A percentile compares a stretch with the other conserved stretches of the same genome.
phyloP scores from a whole-genome alignment of 2,797 vertebrate genomes.

The Chelon auratus region DNA sequence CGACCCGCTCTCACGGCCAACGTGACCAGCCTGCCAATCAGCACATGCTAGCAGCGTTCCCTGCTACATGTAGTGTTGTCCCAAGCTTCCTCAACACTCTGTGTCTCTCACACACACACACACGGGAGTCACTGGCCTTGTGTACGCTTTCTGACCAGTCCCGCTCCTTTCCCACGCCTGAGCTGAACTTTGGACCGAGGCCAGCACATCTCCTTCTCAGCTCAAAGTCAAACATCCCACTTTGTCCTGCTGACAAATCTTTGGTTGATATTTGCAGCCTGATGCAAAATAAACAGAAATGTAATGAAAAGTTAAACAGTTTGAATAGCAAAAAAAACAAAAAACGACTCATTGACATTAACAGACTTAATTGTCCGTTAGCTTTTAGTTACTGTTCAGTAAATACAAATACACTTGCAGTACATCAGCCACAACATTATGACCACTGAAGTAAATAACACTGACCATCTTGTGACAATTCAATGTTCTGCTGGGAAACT shows the following conservation, averaged over 20 bases:
- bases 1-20: slow-evolving; percentile 55
- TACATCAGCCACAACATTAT: no score
- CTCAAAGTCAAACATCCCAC: slow-evolving; percentile 57
- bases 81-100: slow-evolving; percentile 24
- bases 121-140: slow-evolving; percentile 55
- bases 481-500: no score
- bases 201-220: slow-evolving; percentile 65
- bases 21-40: slow-evolving; percentile 72
- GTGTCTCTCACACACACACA: slow-evolving; percentile 34
- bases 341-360: no score
- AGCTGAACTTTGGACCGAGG: slow-evolving; percentile 62
- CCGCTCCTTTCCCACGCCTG: slow-evolving; percentile 79
- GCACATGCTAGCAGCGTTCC: slow-evolving; percentile 54
- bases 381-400: no score
- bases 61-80: slow-evolving; percentile 37
- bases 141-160: slow-evolving; percentile 65
- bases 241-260: slow-evolving; percentile 18
- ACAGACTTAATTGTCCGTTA: no score
- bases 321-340: no score
- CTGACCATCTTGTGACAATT: no score
- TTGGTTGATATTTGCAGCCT: slow-evolving; percentile 6
- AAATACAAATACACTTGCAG: no score
- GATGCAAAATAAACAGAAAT: background rate
- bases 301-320: background rate
- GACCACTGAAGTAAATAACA: no score